Evolutionary conservation across 2,797 vertebrate genomes (phyloP), one percentile per base, ranked within the genome.

Genomic region (Microtus agrestis): DNA sequence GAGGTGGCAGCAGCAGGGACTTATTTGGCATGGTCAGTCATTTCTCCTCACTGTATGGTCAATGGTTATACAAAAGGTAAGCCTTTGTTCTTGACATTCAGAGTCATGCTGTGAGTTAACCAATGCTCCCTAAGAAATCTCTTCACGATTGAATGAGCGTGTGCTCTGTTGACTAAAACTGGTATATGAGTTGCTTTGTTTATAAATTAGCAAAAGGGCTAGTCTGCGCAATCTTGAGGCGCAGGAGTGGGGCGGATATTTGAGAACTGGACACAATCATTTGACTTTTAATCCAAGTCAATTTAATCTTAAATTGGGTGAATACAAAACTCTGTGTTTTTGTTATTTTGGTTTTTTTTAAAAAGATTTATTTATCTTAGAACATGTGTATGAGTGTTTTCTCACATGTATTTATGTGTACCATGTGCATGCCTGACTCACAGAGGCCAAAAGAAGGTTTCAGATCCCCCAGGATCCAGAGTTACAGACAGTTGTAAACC

Each of bases 261-360:
- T 90, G 51, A 61, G 86, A 92, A 56, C 88, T 43, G 85, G 76
- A 76, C 34, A 81, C 19, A 69, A 65, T 31, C 31, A 65, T 11
- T 21, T 84, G 25, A 46, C 27, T 25, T 71, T 40, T 63, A 29
- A 43, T 91, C 43, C 6, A 67, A 23, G 61, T 12, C 10, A 23
- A 29, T 51, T 94, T 79, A 48, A 14, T 14, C 90, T 74, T 74
- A 89, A 82, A 78, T 89, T 29, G 86, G 56, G 84, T 79, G 54
- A 88, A 25, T 63, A n/a, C 11, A 8, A 54, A 19, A 65, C 65
- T 78, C 40, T 65, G 10, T 10, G 10, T 2, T 63, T 63, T 65
- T 34, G 81, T 65, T 84, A 19, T 13, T 65, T 84, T 46, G 15
- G 19, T 63, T 34, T 65, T 71, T 31, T n/a, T n/a, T n/a, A n/a